Evolutionary conservation across 2,888 invertebrate species (phyloP).

Genomic region (Pegoplata infirma): DNA sequence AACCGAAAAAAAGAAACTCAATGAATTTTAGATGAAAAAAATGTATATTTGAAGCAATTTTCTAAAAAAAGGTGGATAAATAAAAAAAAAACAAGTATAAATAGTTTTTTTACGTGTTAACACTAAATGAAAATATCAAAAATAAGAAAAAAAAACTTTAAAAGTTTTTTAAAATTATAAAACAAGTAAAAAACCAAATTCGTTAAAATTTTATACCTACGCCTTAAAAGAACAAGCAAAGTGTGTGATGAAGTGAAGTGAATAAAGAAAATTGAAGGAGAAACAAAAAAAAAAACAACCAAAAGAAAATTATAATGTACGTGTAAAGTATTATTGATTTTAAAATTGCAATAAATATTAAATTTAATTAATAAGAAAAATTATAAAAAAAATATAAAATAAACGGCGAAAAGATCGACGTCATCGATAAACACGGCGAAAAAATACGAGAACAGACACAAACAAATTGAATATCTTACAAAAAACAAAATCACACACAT

Average conservation of each 20-base stretch:
- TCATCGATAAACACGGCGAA: slow-evolving; percentile 58
- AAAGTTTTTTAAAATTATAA: too few relatives aligned
- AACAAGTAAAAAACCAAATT: neutral
- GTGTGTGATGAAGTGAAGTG: too few relatives aligned
- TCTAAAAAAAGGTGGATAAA: neutral
- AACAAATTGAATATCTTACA: slow-evolving; percentile 28
- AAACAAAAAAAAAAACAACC: too few relatives aligned
- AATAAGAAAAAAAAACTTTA: too few relatives aligned
- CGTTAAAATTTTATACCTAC: too few relatives aligned
- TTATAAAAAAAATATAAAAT: slow-evolving; percentile 13
- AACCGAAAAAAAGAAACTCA: slow-evolving; percentile 40
- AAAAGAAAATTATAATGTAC: too few relatives aligned
- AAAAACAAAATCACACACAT: slow-evolving; percentile 1
- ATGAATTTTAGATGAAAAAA: slow-evolving; percentile 37
- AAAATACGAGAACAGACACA: slow-evolving; percentile 22
- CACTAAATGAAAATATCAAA: too few relatives aligned
- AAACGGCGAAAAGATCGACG: slow-evolving; percentile 46
- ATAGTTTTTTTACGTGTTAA: too few relatives aligned
- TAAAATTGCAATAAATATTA: slow-evolving; percentile 24
- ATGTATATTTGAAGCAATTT: neutral
- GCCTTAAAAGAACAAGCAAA: too few relatives aligned
- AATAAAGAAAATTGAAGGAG: too few relatives aligned
- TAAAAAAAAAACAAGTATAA: neutral
- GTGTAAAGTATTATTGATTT: neutral
- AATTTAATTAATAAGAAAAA: slow-evolving; percentile 26